phyloP scores from a whole-genome alignment of 2,797 vertebrate genomes.

The Mormyrops boulengeri region DNA sequence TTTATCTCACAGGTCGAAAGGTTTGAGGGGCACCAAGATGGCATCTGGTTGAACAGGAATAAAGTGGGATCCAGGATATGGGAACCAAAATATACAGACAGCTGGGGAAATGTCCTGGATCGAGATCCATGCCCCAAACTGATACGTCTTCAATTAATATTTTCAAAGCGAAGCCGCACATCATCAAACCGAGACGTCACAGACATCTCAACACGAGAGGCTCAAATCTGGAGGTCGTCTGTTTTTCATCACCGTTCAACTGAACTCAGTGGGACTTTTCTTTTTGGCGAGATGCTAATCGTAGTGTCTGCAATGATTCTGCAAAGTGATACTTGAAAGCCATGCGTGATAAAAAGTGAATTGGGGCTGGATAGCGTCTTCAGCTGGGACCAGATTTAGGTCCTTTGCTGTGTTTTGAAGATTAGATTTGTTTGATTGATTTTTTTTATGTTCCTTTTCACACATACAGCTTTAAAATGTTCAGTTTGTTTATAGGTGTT shows the following conservation, averaged over 20 bases:
- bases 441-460: not conserved
- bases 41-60: slow-evolving; percentile 33
- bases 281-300: slow-evolving; percentile 32
- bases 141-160: slow-evolving; percentile 29
- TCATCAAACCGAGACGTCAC: slow-evolving; percentile 35
- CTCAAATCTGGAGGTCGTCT: slow-evolving; percentile 36
- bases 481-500: not conserved
- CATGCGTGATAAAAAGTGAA: not conserved
- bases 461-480: not conserved
- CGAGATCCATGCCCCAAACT: slow-evolving; percentile 25
- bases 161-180: slow-evolving; percentile 30
- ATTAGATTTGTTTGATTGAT: not conserved
- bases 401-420: not conserved
- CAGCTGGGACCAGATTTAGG: not conserved
- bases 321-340: slow-evolving; percentile 32
- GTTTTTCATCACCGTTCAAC: slow-evolving; percentile 42
- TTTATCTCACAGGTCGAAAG: slow-evolving; percentile 23
- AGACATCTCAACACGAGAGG: slow-evolving; percentile 26
- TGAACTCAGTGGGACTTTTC: slow-evolving; percentile 39
- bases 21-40: slow-evolving; percentile 29
- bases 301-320: slow-evolving; percentile 27
- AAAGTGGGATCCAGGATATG: slow-evolving; percentile 36
- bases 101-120: slow-evolving; percentile 42
- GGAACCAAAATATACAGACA: slow-evolving; percentile 40
- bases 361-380: not conserved